Base-by-base conservation (phyloP, 2,888 invertebrate species). In the Mythimna lalbum region DNA sequence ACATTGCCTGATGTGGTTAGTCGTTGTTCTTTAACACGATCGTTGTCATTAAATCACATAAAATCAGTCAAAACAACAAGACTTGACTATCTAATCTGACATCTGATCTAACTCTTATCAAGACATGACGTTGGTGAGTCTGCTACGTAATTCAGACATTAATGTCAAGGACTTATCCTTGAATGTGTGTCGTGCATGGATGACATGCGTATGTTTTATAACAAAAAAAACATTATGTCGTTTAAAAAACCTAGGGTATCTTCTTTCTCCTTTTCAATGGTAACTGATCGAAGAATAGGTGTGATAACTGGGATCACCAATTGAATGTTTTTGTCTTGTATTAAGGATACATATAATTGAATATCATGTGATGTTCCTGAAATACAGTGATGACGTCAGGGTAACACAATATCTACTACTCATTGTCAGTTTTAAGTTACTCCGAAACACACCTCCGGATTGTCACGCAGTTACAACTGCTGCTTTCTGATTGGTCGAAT, bases 401-500 rank as follows among this genome's bases (percentile, higher is more conserved):
- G 63, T 53, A 36, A 63, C 6, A 80, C 4, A 62, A 59, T 7
- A 74, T 43, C 21, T 12, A 68, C 47, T 17, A 60, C 49, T 66
- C 39, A 57, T 71, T 21, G 6, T 57, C 31, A 47, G 57, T 33
- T 50, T 74, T 33, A 63, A 27, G 53, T 64, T 59, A 64, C 61
- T 43, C 49, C 14, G 63, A 43, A 60, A 69, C 81, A 81, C 76
- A 80, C 81, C 69, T 77, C 69, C 63, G 2, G 36, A 19, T 43
- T 49, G 78, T 50, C 53, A 69, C 39, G 61, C 47, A 52, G 49
- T 27, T 50, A 31, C 21, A 50, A 50, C 12, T 31, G 19, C 14
- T 23, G 69, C 53, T 49, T 33, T 65, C 49, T 60, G 64, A 80
- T 82, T 82, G 82, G 80, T 27, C 43, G 62, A 74, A 53, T 23